Evolutionary conservation across 2,888 invertebrate genomes (phyloP).

Genomic region (Acanthacorydalis orientalis): DNA sequence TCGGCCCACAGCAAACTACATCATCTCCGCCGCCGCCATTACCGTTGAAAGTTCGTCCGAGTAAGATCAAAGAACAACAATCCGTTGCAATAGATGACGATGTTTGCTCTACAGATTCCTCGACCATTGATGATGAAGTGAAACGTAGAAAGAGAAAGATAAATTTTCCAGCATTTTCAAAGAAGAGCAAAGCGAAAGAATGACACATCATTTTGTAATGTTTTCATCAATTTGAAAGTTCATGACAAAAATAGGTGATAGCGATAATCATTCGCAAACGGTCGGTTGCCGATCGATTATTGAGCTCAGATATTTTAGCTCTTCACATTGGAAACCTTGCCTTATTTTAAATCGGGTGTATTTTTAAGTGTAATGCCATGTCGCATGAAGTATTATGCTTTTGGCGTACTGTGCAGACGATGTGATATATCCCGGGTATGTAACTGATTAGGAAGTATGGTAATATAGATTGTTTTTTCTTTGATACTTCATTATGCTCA

Average conservation of each 20-base stretch:
- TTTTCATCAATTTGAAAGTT: neutral
- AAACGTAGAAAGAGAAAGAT: slow-evolving; percentile 44
- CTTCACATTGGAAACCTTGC: too few species aligned
- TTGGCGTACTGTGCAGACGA: too few species aligned
- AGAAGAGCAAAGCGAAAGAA: slow-evolving; percentile 33
- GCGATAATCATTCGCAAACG: neutral
- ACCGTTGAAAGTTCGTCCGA: slow-evolving; percentile 6
- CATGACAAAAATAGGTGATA: too few species aligned
- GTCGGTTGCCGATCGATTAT: too few species aligned
- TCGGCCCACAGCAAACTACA: slow-evolving; percentile 17
- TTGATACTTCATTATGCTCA: too few species aligned
- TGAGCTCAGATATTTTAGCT: too few species aligned
- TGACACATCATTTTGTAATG: slow-evolving; percentile 6
- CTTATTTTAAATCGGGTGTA: too few species aligned
- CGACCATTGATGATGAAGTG: slow-evolving; percentile 43
- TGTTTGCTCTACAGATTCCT: slow-evolving; percentile 50
- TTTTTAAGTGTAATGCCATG: too few species aligned
- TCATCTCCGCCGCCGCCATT: slow-evolving; percentile 9
- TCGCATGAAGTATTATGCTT: too few species aligned
- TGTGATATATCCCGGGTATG: too few species aligned
- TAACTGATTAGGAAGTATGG: too few species aligned
- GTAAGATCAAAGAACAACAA: slow-evolving; percentile 17
- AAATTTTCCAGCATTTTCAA: slow-evolving; percentile 41
- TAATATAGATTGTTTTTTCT: too few species aligned
- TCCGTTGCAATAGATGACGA: slow-evolving; percentile 39